phyloP scores from a whole-genome alignment of 2,888 invertebrate species.

The Eledone cirrhosa region DNA sequence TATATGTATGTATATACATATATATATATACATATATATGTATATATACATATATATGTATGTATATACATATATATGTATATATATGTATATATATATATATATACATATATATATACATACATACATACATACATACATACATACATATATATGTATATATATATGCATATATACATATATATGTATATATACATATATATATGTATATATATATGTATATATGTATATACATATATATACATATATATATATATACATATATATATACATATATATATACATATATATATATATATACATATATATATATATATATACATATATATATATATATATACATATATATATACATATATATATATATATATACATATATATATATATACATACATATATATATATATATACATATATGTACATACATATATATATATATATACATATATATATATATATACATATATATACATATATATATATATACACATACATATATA shows the following conservation, averaged over 20 bases:
- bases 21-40: not conserved
- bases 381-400: not conserved
- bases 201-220: not conserved
- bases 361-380: not conserved
- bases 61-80: not conserved
- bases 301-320: not conserved
- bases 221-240: not conserved
- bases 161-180: not conserved
- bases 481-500: not conserved
- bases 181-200: not conserved
- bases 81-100: not conserved
- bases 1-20: not conserved
- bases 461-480: not conserved
- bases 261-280: not conserved
- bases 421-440: not conserved
- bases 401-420: not conserved
- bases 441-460: not conserved
- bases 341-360: not conserved
- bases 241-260: not conserved
- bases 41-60: not conserved
- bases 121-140: not conserved
- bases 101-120: not conserved
- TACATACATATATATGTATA: not conserved
- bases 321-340: not conserved
- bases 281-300: not conserved